phyloP scores from a whole-genome alignment of 2,888 invertebrate species.

The Machimus atricapillus region DNA sequence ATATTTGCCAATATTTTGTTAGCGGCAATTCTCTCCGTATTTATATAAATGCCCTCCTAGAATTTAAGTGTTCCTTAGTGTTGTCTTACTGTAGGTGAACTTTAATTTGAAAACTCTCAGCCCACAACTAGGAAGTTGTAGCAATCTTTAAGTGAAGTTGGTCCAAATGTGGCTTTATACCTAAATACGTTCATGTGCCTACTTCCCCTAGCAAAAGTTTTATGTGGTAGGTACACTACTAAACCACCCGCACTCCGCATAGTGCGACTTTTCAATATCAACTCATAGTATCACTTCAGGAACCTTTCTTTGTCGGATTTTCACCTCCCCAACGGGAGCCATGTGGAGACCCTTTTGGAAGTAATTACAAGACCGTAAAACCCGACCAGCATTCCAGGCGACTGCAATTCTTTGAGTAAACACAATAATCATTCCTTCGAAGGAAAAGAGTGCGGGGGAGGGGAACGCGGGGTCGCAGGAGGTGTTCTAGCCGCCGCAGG shows the following conservation, averaged over 20 bases:
- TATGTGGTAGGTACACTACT: background rate
- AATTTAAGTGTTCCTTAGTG: too few species aligned
- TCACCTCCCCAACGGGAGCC: background rate
- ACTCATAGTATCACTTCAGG: background rate
- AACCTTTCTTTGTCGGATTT: background rate
- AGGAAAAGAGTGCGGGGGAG: background rate
- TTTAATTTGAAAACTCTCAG: background rate
- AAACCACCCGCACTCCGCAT: background rate
- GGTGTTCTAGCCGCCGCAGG: background rate
- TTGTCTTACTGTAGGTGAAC: background rate
- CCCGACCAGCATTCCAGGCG: background rate
- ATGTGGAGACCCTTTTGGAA: background rate
- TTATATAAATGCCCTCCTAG: too few species aligned
- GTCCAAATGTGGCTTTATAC: background rate
- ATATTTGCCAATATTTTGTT: too few species aligned
- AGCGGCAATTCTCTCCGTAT: too few species aligned
- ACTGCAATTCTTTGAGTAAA: slow-evolving; percentile 23
- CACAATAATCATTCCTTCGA: background rate
- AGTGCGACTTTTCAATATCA: background rate
- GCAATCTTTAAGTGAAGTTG: background rate
- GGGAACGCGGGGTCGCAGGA: background rate
- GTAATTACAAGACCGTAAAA: background rate
- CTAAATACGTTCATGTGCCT: background rate
- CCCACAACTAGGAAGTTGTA: background rate
- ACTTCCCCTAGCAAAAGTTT: background rate